Evolutionary conservation across 2,113 vertebrate genomes (phyloP).

Genomic region (Cathartes aura): DNA sequence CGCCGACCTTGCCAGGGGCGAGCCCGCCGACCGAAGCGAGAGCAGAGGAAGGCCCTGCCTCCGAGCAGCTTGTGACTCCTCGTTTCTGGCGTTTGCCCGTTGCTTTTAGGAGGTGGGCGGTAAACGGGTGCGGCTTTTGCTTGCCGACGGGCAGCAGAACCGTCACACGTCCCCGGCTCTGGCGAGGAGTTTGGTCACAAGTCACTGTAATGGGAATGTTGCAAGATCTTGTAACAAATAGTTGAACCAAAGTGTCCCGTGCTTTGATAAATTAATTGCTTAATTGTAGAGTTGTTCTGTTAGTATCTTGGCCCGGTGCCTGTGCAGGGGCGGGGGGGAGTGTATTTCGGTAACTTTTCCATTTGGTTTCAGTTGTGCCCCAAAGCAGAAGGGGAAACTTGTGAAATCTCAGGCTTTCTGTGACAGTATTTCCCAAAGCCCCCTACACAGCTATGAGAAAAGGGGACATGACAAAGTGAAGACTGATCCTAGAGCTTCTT

Average conservation of each 20-base stretch:
- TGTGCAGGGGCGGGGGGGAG: not conserved
- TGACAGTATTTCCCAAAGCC: not conserved
- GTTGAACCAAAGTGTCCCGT: accelerated
- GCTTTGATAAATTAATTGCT: not conserved
- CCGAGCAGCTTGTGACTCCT: accelerated
- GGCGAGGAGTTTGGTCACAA: not conserved
- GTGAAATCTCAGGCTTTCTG: not conserved
- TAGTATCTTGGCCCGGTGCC: not conserved
- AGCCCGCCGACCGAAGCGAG: not conserved
- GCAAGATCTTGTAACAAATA: not conserved
- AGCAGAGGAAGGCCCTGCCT: no score
- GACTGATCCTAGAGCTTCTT: not conserved
- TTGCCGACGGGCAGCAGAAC: not conserved
- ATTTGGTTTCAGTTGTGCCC: not conserved
- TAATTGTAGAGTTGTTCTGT: not conserved
- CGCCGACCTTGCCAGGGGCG: not conserved
- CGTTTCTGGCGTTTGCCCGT: not conserved
- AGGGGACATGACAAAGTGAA: not conserved
- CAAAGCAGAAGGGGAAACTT: not conserved
- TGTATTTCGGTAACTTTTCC: not conserved
- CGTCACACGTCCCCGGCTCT: accelerated
- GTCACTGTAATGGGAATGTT: not conserved
- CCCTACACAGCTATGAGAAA: not conserved
- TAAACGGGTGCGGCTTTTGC: accelerated
- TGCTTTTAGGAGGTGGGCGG: no score